Percentiles rank a stretch among this genome's conserved stretches.
These are phyloP conservation scores for Origma solitaria DNA, from an alignment of 2,113 vertebrate species.

Conservation along the genomic window DNA sequence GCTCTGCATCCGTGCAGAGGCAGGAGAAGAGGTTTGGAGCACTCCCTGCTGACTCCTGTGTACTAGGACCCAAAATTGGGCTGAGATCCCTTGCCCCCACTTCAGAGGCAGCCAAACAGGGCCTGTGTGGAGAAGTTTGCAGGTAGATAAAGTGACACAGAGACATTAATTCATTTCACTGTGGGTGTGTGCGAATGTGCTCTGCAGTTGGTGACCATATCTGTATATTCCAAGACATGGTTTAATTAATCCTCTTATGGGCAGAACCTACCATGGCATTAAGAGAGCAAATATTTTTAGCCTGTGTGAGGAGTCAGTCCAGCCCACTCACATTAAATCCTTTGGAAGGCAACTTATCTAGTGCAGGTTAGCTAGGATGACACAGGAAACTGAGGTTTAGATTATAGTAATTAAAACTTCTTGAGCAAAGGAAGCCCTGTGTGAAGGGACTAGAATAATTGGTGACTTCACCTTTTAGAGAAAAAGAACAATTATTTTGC, in stretches of 20 bases:
- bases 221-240: slow-evolving; percentile 16
- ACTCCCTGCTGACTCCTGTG: not conserved
- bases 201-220: not conserved
- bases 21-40: not conserved
- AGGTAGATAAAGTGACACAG: not conserved
- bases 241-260: slow-evolving; percentile 51
- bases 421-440: not conserved
- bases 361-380: slow-evolving; percentile 7
- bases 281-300: slow-evolving; percentile 53
- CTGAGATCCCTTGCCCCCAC: not conserved
- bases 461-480: not conserved
- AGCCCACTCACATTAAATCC: not conserved
- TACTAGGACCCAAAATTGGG: not conserved
- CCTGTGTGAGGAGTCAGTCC: not conserved
- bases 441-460: not conserved
- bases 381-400: not conserved
- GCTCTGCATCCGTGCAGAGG: not conserved
- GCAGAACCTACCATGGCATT: slow-evolving; percentile 10
- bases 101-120: not conserved
- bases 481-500: not conserved
- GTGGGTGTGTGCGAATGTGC: not conserved
- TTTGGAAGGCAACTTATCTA: not conserved
- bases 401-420: slow-evolving; percentile 32
- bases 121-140: not conserved
- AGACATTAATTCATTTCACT: not conserved